Evolutionary conservation across 2,113 vertebrate species (phyloP).

Genomic region (Cygnus atratus): DNA sequence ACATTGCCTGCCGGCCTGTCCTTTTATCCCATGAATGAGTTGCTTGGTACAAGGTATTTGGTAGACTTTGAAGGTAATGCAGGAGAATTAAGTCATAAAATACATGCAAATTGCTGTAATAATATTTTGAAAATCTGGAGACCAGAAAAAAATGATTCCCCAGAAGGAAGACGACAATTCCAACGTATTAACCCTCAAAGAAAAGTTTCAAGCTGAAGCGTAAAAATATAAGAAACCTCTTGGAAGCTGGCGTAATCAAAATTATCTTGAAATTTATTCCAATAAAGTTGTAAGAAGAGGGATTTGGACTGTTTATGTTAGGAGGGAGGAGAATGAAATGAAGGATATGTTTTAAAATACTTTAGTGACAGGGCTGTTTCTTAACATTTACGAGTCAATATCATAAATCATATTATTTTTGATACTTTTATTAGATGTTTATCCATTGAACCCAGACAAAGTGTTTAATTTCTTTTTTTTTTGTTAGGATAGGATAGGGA

Average conservation of each 20-base stretch:
- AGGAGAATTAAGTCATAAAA: conserved; percentile 6
- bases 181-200: neutral
- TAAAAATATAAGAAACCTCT: neutral
- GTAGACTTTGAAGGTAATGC: neutral
- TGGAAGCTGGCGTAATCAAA: neutral
- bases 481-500: neutral
- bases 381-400: neutral
- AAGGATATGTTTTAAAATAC: neutral
- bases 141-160: neutral
- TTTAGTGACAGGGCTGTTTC: neutral
- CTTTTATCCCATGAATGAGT: neutral
- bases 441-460: neutral
- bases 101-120: conserved; percentile 16
- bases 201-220: neutral
- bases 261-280: neutral
- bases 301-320: neutral
- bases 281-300: neutral
- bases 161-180: neutral
- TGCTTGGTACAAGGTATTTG: neutral
- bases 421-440: neutral
- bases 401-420: neutral
- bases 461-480: too few species aligned
- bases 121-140: conserved; percentile 20
- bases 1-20: neutral
- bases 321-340: neutral